Base-by-base conservation (phyloP, 1,140 invertebrate species). In the Drosophila nannoptera region DNA sequence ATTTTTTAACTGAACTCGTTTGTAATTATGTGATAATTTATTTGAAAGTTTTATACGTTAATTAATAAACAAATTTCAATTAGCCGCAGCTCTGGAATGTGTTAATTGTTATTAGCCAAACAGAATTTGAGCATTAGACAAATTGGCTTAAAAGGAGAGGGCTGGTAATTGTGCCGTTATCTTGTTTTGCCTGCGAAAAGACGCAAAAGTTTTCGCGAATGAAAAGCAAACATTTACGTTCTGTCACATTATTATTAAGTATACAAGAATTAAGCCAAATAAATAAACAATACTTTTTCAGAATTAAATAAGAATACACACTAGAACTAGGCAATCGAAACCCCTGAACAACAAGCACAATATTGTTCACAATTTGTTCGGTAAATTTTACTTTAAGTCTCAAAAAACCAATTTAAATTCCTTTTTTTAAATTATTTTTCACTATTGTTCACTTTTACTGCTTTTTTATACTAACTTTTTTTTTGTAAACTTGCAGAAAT, bases 1-100 rank as follows among this genome's bases (percentile, higher is more conserved):
- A 36, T 8, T 29, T 64, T 32, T 62, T 60, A 40, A 69, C 68
- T 73, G 55, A 84, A 84, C 81, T 66, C 76, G 81, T 84, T 84
- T 84, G 70, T 86, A 84, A 84, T 86, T 70, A 74, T 68, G 81
- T 86, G 73, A 60, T 74, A 84, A 84, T 74, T 80, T 76, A 83
- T 83, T 80, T 80, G 69, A 84, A 80, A 80, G 69, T 74, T 86
- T 59, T 48, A 58, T 48, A 73, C 56, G 69, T 38, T 73, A 80
- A 83, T 84, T 83, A 80, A 80, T 80, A 70, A 32, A 58, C 65
- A 32, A 71, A 56, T 56, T 50, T 54, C 64, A 71, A 71, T 71
- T 38, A 71, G 64, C 9, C 36, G 14, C 1, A 55, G 29, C 55
- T 32, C 55, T 46, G 35, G 12, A 66, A 59, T 54, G 16, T 31